Evolutionary conservation across 2,888 invertebrate species (phyloP), one percentile per base, ranked within the genome.

Genomic region (Trachelus stipa): DNA sequence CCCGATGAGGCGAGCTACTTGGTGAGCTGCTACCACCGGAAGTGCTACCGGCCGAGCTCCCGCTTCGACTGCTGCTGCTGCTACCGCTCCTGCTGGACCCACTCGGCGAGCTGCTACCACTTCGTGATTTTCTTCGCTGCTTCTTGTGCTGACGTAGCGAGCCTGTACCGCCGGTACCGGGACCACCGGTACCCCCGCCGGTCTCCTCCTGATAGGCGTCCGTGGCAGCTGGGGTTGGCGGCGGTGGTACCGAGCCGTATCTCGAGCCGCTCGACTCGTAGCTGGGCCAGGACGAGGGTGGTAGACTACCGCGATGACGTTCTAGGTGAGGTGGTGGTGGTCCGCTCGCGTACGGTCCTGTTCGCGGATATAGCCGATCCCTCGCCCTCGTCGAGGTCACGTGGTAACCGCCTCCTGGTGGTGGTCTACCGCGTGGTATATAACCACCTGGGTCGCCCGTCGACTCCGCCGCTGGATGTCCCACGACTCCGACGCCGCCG

Each of bases 21-120:
- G 92, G 93, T 85, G 89, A 93, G 89, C 87, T 93, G 81, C 90
- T 90, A 85, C 93, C 94, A 79, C 94, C 93, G 81, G 95, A 94
- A 87, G 93, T 93, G 83, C 93, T 93, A 81, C 93, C 93, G 71
- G 87, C 88, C 92, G 93, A 88, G 90, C 92, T 85, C 6, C 73
- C 35, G 78, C 87, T 94, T 90, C 90, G 92, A 88, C 90, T 94
- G 91, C 91, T 94, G 90, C 91, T 92, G 84, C 92, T 92, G 69
- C 92, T 88, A 75, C 87, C 35, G 12, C 33, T n/a, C 12, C 90
- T 90, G 83, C 89, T 89, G 82, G 92, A 92, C 75, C 92, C 91
- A 76, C 92, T 90, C 74, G 90, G 90, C 73, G 90, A 90, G 77
- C 90, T 90, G 83, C 91, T 90, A 34, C 89, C 90, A 83, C 90